Evolutionary conservation across 2,797 vertebrate species (phyloP).

Genomic region (Labroides dimidiatus): DNA sequence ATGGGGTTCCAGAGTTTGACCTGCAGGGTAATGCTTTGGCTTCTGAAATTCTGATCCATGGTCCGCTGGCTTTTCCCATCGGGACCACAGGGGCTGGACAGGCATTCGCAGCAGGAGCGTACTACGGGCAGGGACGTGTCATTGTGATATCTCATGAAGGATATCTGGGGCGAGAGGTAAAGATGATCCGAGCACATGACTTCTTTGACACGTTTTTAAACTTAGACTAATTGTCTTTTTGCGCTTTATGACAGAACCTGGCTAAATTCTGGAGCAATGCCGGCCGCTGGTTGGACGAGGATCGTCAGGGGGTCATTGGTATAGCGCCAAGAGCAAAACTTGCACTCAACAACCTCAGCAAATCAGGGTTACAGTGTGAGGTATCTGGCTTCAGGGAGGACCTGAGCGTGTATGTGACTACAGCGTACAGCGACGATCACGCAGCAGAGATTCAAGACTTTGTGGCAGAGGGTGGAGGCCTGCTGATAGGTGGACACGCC

Average conservation of each 20-base stretch:
- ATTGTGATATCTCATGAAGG: slow-evolving; percentile 83
- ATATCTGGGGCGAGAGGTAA: slow-evolving; percentile 61
- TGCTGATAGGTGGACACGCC: slow-evolving; percentile 87
- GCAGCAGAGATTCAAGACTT: slow-evolving; percentile 82
- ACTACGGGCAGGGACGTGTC: slow-evolving; percentile 85
- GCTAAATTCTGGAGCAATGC: slow-evolving; percentile 82
- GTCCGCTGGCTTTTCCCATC: slow-evolving; percentile 86
- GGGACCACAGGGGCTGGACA: slow-evolving; percentile 58
- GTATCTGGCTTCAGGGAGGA: slow-evolving; percentile 68
- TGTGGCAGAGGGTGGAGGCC: slow-evolving; percentile 88
- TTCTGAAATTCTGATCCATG: slow-evolving; percentile 86
- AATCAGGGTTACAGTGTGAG: slow-evolving; percentile 68
- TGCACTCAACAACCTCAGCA: slow-evolving; percentile 32
- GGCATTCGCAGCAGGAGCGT: slow-evolving; percentile 84
- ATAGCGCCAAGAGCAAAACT: slow-evolving; percentile 5
- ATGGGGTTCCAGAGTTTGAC: slow-evolving; percentile 81
- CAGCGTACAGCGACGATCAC: slow-evolving; percentile 68
- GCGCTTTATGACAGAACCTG: slow-evolving; percentile 55
- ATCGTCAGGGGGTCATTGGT: slow-evolving; percentile 80
- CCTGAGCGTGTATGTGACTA: slow-evolving; percentile 84
- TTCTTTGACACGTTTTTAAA: too few relatives aligned
- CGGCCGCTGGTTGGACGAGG: slow-evolving; percentile 85
- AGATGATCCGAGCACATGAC: not conserved
- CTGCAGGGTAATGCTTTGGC: slow-evolving; percentile 35
- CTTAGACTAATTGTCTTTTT: too few relatives aligned